Evolutionary conservation across 2,888 invertebrate genomes (phyloP).

Genomic region (Caenorhabditis zanzibari): DNA sequence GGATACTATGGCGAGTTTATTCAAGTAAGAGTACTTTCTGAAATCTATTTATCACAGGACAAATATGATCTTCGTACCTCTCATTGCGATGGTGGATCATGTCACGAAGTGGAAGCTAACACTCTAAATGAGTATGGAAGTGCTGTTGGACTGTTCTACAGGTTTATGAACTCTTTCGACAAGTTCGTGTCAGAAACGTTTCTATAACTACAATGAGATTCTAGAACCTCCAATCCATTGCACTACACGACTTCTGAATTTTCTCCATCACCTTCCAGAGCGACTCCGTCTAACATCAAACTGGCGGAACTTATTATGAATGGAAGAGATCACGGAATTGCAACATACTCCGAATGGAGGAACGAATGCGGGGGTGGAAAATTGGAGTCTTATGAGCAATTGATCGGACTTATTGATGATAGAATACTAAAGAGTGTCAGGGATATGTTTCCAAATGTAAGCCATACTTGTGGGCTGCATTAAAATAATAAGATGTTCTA

Average conservation of each 20-base stretch:
- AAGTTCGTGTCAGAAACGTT: slow-evolving; percentile 2
- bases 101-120: slow-evolving; percentile 87
- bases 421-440: slow-evolving; percentile 26
- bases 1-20: slow-evolving; percentile 59
- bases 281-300: background rate
- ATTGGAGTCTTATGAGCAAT: slow-evolving; percentile 34
- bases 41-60: slow-evolving; percentile 25
- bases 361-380: slow-evolving; percentile 69
- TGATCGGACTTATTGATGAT: slow-evolving; percentile 39
- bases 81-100: slow-evolving; percentile 42
- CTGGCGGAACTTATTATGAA: slow-evolving; percentile 53
- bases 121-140: slow-evolving; percentile 91
- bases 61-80: slow-evolving; percentile 41
- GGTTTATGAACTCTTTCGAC: slow-evolving; percentile 43
- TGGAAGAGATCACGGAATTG: slow-evolving; percentile 74
- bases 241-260: slow-evolving; percentile 6
- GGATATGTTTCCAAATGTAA: slow-evolving; percentile 45
- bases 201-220: background rate
- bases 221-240: background rate
- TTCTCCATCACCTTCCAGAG: slow-evolving; percentile 14
- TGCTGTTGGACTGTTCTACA: slow-evolving; percentile 77
- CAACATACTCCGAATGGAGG: slow-evolving; percentile 67
- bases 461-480: too few relatives aligned
- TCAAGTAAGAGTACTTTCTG: background rate
- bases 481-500: background rate